Percentiles rank a stretch among this genome's conserved stretches.
These are phyloP conservation scores for Trinectes maculatus DNA, from an alignment of 2,113 vertebrate species.

Conservation along the genomic window DNA sequence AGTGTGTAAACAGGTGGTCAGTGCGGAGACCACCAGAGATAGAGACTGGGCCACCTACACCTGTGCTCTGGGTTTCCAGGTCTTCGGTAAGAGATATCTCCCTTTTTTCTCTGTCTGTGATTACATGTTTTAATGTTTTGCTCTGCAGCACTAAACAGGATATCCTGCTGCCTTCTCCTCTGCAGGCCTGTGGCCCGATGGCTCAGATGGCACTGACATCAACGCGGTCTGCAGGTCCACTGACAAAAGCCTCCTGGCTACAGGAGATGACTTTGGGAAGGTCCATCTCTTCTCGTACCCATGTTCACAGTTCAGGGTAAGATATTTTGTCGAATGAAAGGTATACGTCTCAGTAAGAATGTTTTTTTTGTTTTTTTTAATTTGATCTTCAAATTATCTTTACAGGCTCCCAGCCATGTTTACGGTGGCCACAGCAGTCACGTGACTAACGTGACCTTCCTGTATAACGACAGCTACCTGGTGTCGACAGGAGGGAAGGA, in stretches of 20 bases:
- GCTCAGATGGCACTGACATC: conserved; percentile 96
- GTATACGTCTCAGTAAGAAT: too few species aligned
- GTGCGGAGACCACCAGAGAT: conserved; percentile 93
- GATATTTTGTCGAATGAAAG: not conserved
- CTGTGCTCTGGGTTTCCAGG: conserved; percentile 94
- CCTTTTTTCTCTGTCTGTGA: not conserved
- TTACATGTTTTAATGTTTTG: not conserved
- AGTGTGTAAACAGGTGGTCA: conserved; percentile 97
- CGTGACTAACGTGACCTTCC: conserved; percentile 96
- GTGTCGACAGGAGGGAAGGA: conserved; percentile 98
- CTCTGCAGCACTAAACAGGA: not conserved
- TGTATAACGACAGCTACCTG: conserved; percentile 92
- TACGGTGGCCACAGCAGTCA: conserved; percentile 97
- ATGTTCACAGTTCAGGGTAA: conserved; percentile 95
- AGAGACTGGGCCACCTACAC: conserved; percentile 92
- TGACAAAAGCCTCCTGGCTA: conserved; percentile 88
- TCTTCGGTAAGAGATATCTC: conserved; percentile 86
- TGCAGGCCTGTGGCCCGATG: conserved; percentile 96
- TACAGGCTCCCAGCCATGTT: conserved; percentile 92
- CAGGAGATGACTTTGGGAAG: conserved; percentile 98
- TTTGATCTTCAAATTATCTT: not conserved
- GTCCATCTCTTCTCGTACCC: conserved; percentile 96
- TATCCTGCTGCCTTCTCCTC: not conserved
- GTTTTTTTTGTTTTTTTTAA: not conserved
- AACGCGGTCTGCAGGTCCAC: conserved; percentile 91